phyloP scores from a whole-genome alignment of 2,113 vertebrate species.

The Silurus glanis region DNA sequence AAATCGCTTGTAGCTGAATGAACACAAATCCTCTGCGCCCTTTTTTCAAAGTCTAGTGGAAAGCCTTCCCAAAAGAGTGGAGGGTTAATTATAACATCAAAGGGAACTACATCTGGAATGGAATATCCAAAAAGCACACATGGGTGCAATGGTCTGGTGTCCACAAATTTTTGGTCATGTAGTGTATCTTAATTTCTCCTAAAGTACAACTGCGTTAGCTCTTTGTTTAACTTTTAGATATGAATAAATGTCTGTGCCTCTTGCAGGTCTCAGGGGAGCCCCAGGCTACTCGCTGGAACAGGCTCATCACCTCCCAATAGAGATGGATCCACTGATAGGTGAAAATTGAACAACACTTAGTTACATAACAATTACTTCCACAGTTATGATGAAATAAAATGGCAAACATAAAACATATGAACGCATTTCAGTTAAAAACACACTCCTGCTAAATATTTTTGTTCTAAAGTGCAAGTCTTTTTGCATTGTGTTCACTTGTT shows the following conservation, averaged over 20 bases:
- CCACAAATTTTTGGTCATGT: not conserved
- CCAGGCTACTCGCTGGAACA: constrained; percentile 79
- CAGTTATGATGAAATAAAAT: not conserved
- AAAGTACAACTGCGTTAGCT: not conserved
- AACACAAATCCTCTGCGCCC: not conserved
- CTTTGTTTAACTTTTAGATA: not conserved
- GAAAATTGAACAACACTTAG: constrained; percentile 28
- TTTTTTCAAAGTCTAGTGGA: not conserved
- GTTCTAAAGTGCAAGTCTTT: not conserved
- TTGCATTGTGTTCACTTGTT: not conserved
- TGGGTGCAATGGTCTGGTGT: not conserved
- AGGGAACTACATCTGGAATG: not conserved
- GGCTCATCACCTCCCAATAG: constrained; percentile 79
- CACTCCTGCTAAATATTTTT: not conserved
- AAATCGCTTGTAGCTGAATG: not conserved
- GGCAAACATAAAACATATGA: not conserved
- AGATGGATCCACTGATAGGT: constrained; percentile 82
- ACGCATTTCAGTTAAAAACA: not conserved
- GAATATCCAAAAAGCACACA: not conserved
- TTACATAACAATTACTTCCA: not conserved
- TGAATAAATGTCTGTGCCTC: not conserved
- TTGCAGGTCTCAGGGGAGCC: constrained; percentile 74
- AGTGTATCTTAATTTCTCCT: not conserved
- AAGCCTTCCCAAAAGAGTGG: not conserved
- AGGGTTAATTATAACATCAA: too few species aligned